A percentile compares a stretch with the other conserved stretches of the same genome.
Evolutionary conservation across 2,113 vertebrate genomes (phyloP).

Genomic region (Gobius niger): DNA sequence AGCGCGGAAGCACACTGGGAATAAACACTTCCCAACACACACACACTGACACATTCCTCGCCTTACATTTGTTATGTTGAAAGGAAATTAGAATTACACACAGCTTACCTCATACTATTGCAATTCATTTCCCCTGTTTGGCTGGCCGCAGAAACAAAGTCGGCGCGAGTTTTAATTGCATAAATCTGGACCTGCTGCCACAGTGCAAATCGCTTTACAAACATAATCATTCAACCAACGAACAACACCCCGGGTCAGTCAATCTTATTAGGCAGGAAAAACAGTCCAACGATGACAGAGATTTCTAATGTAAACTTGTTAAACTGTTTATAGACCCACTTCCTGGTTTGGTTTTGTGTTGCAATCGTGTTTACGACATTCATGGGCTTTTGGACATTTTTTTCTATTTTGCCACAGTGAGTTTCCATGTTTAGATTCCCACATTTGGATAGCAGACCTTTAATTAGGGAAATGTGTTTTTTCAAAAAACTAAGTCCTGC

Average conservation of each 20-base stretch:
- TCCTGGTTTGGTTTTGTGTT: constrained; percentile 16
- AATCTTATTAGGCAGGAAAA: constrained; percentile 5
- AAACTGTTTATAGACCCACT: not conserved
- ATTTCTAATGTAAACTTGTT: not conserved
- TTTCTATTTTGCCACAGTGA: not conserved
- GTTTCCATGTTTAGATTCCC: not conserved
- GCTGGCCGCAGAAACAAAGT: constrained; percentile 19
- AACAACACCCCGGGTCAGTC: constrained; percentile 4
- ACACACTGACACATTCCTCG: constrained; percentile 31
- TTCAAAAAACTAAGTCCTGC: not conserved
- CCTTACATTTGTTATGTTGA: constrained; percentile 37
- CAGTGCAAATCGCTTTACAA: not conserved
- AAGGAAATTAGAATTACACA: constrained; percentile 45
- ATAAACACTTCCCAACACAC: constrained; percentile 54
- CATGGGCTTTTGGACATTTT: not conserved
- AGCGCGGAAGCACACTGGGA: constrained; percentile 64
- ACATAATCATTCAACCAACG: not conserved
- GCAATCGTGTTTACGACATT: not conserved
- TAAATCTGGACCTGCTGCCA: not conserved
- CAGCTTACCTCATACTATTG: constrained; percentile 24
- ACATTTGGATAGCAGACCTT: not conserved
- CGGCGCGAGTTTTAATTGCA: constrained; percentile 16
- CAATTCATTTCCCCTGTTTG: constrained; percentile 11
- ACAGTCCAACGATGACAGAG: not conserved
- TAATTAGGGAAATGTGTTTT: too few species aligned